These are phyloP conservation scores for Drosophila atripex DNA, from an alignment of 2,888 invertebrate species.

Conservation along the genomic window DNA sequence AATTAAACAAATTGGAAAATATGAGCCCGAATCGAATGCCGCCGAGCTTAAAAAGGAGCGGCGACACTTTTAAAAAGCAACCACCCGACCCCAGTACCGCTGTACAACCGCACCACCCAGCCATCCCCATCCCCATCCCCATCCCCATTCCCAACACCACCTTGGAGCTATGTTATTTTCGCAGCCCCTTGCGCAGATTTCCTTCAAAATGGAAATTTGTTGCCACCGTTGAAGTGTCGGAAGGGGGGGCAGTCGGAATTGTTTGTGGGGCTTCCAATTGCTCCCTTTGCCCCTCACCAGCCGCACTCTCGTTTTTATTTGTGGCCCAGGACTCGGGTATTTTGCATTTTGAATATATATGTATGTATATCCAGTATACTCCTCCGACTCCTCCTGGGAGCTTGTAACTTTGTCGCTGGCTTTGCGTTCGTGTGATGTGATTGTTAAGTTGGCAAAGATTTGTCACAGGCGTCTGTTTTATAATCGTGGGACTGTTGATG, in stretches of 20 bases:
- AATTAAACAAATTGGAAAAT: slow-evolving; percentile 79
- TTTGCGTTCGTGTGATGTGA: slow-evolving; percentile 55
- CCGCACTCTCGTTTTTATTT: slow-evolving; percentile 62
- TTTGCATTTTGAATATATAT: slow-evolving; percentile 76
- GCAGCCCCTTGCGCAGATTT: slow-evolving; percentile 9
- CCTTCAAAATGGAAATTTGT: slow-evolving; percentile 67
- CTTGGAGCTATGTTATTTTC: slow-evolving; percentile 8
- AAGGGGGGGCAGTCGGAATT: slow-evolving; percentile 8
- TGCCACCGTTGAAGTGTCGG: slow-evolving; percentile 13
- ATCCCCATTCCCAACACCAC: too few relatives aligned
- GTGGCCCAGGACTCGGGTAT: slow-evolving; percentile 58
- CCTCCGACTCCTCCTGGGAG: slow-evolving; percentile 16
- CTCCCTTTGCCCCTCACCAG: neutral
- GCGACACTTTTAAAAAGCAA: slow-evolving; percentile 42
- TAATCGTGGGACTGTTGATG: slow-evolving; percentile 22
- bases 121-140: neutral
- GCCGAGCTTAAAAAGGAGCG: slow-evolving; percentile 49
- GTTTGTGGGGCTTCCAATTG: slow-evolving; percentile 37
- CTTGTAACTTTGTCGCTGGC: slow-evolving; percentile 49
- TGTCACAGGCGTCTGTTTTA: slow-evolving; percentile 53
- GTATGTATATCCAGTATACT: slow-evolving; percentile 15
- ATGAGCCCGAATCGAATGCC: slow-evolving; percentile 62
- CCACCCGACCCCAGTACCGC: slow-evolving; percentile 25
- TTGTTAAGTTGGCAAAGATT: slow-evolving; percentile 68
- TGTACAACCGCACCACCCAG: neutral